Percentiles rank a stretch among this genome's conserved stretches.
Evolutionary conservation across 2,113 vertebrate species (phyloP).

Genomic region (Fregetta grallaria): DNA sequence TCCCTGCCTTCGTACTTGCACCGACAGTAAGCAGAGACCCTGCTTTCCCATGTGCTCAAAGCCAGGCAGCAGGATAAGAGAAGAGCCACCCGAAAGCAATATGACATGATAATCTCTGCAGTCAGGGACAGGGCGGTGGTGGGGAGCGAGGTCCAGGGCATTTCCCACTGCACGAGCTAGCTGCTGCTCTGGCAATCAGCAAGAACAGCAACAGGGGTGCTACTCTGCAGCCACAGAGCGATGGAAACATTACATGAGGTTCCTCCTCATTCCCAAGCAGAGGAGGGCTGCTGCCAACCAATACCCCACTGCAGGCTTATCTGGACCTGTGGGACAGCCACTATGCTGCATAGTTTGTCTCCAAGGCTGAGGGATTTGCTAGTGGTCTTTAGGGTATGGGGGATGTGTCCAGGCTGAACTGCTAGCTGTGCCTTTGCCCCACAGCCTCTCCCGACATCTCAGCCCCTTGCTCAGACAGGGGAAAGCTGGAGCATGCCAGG

Average conservation of each 20-base stretch:
- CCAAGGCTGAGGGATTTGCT: not conserved
- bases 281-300: not conserved
- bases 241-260: rapidly evolving
- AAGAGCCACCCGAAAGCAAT: not conserved
- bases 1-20: not conserved
- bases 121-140: not conserved
- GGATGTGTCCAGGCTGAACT: not conserved
- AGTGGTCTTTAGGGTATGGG: not conserved
- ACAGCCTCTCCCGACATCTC: not conserved
- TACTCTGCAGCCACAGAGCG: not conserved
- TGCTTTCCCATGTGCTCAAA: not conserved
- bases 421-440: not conserved
- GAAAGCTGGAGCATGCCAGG: not conserved
- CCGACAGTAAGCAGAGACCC: not conserved
- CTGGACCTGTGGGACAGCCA: not conserved
- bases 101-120: rapidly evolving
- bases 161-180: not conserved
- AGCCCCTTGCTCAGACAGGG: not conserved
- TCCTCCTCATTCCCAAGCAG: not conserved
- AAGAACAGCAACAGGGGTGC: not conserved
- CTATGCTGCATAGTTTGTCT: rapidly evolving
- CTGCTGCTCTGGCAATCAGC: not conserved
- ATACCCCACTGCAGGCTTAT: not conserved
- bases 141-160: not conserved
- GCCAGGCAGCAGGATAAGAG: not conserved